Conservation (phyloP, 35 echinoderm and acorn worm genomes). For the Heliocidaris erythrogramma region DNA sequence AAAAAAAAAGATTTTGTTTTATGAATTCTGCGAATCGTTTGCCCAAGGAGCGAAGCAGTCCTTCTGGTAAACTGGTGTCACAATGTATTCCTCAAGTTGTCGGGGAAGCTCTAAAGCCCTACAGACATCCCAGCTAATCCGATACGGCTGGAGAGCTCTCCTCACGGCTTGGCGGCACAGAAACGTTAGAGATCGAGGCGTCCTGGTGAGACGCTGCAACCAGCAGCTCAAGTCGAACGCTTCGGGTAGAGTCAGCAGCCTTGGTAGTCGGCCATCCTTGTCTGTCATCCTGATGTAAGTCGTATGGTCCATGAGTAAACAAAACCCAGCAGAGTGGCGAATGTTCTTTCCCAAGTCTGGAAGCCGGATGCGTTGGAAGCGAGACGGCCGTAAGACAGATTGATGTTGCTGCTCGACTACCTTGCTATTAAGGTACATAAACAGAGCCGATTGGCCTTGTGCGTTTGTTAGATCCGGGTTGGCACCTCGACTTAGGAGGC, state of each 20-base stretch:
- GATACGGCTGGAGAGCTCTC: slow-evolving; percentile 4
- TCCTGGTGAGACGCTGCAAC: not conserved
- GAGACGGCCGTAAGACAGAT: not conserved
- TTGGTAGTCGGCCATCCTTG: not conserved
- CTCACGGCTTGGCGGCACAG: slow-evolving; percentile 19
- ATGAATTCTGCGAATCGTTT: not conserved
- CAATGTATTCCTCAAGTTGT: slow-evolving; percentile 14
- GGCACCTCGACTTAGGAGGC: slow-evolving; percentile 29
- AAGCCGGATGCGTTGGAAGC: slow-evolving; percentile 1
- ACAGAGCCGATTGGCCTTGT: slow-evolving; percentile 26
- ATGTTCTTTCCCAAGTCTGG: slow-evolving; percentile 38
- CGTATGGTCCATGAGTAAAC: slow-evolving; percentile 26
- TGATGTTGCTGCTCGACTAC: slow-evolving; percentile 5
- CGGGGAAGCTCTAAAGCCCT: not conserved
- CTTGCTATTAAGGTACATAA: slow-evolving; percentile 38
- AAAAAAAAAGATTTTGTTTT: no score
- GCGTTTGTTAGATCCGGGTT: slow-evolving; percentile 49
- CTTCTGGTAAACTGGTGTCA: not conserved
- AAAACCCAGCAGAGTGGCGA: slow-evolving; percentile 16
- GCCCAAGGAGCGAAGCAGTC: slow-evolving; percentile 31
- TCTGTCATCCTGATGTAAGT: slow-evolving; percentile 31
- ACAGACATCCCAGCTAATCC: not conserved
- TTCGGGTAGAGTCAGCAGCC: slow-evolving; percentile 6
- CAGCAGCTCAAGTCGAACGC: not conserved
- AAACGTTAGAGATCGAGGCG: not conserved